Conservation (phyloP, 1,140 invertebrate species). For the Atta texana region DNA sequence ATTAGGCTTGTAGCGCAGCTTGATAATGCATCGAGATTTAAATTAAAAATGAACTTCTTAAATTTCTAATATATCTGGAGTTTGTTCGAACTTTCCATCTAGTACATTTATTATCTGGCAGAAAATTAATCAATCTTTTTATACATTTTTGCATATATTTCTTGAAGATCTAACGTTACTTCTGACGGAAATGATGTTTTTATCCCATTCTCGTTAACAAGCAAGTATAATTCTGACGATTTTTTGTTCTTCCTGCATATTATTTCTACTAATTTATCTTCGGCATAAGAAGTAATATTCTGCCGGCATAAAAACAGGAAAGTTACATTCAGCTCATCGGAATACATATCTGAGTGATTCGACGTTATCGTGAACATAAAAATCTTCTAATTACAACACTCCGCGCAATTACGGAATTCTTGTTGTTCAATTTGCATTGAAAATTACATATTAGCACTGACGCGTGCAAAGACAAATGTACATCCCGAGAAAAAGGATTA, state of each 20-base stretch:
- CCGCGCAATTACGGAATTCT: slow-evolving; percentile 42
- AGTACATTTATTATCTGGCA: not conserved
- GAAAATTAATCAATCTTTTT: slow-evolving; percentile 6
- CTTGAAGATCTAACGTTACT: slow-evolving; percentile 42
- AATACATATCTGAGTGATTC: slow-evolving; percentile 47
- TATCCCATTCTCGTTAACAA: slow-evolving; percentile 11
- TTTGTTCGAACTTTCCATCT: not conserved
- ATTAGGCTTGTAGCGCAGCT: slow-evolving; percentile 14
- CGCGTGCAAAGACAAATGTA: slow-evolving; percentile 45
- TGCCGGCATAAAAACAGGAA: slow-evolving; percentile 37
- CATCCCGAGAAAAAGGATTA: slow-evolving; percentile 30
- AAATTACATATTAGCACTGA: slow-evolving; percentile 56
- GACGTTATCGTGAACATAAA: slow-evolving; percentile 39
- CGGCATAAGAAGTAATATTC: slow-evolving; percentile 39
- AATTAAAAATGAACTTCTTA: slow-evolving; percentile 40
- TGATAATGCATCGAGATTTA: slow-evolving; percentile 17
- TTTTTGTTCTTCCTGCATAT: slow-evolving; percentile 31
- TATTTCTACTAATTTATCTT: slow-evolving; percentile 42
- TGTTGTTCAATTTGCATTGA: slow-evolving; percentile 53
- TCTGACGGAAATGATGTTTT: slow-evolving; percentile 36
- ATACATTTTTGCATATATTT: slow-evolving; percentile 6
- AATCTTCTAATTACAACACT: slow-evolving; percentile 61
- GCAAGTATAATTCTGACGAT: slow-evolving; percentile 14
- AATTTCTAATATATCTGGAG: not conserved
- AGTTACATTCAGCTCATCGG: slow-evolving; percentile 33